Conservation (phyloP, 1,140 invertebrate species). For the Eupristina koningsbergeri region DNA sequence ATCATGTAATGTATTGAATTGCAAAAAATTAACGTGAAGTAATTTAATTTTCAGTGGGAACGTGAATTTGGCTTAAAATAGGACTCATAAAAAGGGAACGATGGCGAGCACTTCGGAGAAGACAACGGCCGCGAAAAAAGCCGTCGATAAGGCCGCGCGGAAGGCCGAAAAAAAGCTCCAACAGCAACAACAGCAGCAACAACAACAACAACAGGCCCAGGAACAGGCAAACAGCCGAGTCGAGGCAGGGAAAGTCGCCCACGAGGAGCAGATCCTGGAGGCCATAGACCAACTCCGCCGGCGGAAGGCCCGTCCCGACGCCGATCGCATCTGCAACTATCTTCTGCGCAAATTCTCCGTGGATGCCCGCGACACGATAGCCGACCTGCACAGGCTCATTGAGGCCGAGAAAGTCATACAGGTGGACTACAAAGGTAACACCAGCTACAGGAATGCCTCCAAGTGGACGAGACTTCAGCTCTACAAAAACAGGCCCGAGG, state of each 20-base stretch:
- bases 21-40: not conserved
- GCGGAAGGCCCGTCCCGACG: constrained; percentile 87
- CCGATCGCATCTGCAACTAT: constrained; percentile 87
- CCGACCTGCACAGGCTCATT: constrained; percentile 82
- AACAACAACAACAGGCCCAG: not conserved
- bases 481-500: constrained; percentile 72
- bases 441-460: constrained; percentile 87
- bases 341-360: constrained; percentile 82
- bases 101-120: constrained; percentile 45
- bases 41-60: not conserved
- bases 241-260: constrained; percentile 73
- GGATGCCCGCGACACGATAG: constrained; percentile 80
- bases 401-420: constrained; percentile 85
- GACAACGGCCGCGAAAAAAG: constrained; percentile 36
- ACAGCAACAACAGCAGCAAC: constrained; percentile 4
- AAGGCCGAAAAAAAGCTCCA: constrained; percentile 31
- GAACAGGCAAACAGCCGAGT: constrained; percentile 50
- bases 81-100: too few relatives aligned
- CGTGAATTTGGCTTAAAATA: not conserved
- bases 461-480: constrained; percentile 77
- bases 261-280: constrained; percentile 84
- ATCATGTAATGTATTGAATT: too few relatives aligned
- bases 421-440: constrained; percentile 90
- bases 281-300: constrained; percentile 87
- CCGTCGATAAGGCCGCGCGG: constrained; percentile 40